A percentile compares a stretch with the other conserved stretches of the same genome.
phyloP scores from a whole-genome alignment of 2,888 invertebrate species.

The Danaus chrysippus region DNA sequence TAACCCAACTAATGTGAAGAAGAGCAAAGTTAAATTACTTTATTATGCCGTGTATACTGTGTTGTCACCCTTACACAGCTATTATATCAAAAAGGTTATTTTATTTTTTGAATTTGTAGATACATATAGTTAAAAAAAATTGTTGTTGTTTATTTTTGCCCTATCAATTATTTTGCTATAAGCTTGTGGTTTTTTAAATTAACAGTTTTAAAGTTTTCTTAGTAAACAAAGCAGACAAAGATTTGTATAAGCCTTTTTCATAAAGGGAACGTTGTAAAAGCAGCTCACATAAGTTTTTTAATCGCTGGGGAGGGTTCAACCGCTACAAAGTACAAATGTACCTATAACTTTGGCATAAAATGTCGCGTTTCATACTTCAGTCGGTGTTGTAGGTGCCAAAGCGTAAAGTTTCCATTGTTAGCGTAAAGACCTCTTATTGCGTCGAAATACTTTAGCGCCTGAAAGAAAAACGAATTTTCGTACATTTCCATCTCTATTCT shows the following conservation, averaged over 20 bases:
- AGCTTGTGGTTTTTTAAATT: neutral
- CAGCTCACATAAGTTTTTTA: conserved; percentile 54
- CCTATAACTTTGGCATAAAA: conserved; percentile 39
- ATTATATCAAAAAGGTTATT: neutral
- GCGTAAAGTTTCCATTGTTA: conserved; percentile 59
- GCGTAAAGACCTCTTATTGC: conserved; percentile 45
- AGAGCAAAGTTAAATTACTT: conserved; percentile 22
- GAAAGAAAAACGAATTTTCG: conserved; percentile 35
- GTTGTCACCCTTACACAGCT: neutral
- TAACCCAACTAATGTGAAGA: conserved; percentile 21
- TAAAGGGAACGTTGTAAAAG: conserved; percentile 35
- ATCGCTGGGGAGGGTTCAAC: conserved; percentile 53
- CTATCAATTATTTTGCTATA: neutral
- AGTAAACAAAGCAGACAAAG: conserved; percentile 18
- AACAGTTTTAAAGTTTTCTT: conserved; percentile 13
- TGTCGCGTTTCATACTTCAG: conserved; percentile 51
- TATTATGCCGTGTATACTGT: conserved; percentile 12
- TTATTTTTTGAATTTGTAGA: neutral
- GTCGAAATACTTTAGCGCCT: conserved; percentile 50
- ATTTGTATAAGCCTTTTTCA: conserved; percentile 20
- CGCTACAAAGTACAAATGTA: conserved; percentile 37
- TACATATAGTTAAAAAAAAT: no score
- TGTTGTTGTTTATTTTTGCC: neutral
- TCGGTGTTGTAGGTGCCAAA: conserved; percentile 55
- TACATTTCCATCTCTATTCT: conserved; percentile 36